A percentile compares a stretch with the other conserved stretches of the same genome.
Conservation (phyloP, 1,140 invertebrate genomes). For the Ostrea denselamellosa region DNA sequence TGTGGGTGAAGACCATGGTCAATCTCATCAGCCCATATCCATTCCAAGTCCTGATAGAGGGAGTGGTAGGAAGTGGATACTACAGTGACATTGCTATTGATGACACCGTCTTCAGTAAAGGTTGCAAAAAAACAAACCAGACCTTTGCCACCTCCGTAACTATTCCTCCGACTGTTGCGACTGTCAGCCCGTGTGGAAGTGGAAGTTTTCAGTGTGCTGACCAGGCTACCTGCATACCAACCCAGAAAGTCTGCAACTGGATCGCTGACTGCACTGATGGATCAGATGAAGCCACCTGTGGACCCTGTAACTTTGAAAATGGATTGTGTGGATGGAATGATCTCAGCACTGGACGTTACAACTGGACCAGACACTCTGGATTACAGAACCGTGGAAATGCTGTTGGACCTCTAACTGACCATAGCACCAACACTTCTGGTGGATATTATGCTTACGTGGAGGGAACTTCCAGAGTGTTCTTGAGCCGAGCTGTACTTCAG, state of each 20-base stretch:
- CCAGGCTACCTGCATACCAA: conserved; percentile 63
- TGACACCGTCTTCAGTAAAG: conserved; percentile 68
- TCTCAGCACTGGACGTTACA: conserved; percentile 71
- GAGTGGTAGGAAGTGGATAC: conserved; percentile 58
- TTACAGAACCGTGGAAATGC: conserved; percentile 54
- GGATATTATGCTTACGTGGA: conserved; percentile 73
- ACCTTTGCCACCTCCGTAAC: conserved; percentile 65
- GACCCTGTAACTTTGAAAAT: conserved; percentile 75
- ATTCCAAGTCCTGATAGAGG: conserved; percentile 72
- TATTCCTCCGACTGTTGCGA: conserved; percentile 63
- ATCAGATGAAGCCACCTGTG: conserved; percentile 74
- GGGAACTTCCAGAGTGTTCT: conserved; percentile 68
- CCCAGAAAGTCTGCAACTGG: conserved; percentile 68
- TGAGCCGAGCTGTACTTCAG: conserved; percentile 63
- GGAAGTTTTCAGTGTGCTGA: conserved; percentile 66
- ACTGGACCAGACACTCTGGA: conserved; percentile 66
- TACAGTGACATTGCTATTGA: conserved; percentile 74
- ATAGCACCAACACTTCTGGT: conserved; percentile 59
- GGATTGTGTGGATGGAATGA: conserved; percentile 74
- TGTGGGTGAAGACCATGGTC: conserved; percentile 66
- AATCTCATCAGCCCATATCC: conserved; percentile 51
- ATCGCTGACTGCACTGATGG: conserved; percentile 70
- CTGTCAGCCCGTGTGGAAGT: conserved; percentile 61
- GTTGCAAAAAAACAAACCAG: conserved; percentile 61
- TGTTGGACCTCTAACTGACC: conserved; percentile 60